phyloP scores from a whole-genome alignment of 2,888 invertebrate genomes.

The Cosmorhoe ocellata region DNA sequence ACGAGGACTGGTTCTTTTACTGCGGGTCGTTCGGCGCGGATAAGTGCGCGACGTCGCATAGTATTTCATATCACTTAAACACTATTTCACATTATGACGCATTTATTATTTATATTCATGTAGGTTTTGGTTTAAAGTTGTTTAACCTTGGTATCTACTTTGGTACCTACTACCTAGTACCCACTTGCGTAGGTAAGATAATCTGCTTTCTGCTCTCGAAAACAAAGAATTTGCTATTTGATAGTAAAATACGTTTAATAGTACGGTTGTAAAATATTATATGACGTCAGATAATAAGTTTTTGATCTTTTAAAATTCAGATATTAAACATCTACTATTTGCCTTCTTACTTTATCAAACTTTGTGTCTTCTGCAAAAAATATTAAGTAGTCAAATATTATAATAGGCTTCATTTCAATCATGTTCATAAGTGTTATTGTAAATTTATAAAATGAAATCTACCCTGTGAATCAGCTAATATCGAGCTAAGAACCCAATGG shows the following conservation, averaged over 20 bases:
- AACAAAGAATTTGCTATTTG: conserved; percentile 21
- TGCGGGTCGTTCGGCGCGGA: no score
- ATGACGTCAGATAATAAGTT: conserved; percentile 27
- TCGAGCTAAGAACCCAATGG: no score
- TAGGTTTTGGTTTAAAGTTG: conserved; percentile 16
- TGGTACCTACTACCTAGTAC: no score
- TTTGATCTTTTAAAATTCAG: conserved; percentile 21
- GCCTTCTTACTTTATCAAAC: conserved; percentile 11
- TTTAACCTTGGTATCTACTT: conserved; percentile 15
- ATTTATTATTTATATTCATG: conserved; percentile 5
- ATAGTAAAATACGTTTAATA: no score
- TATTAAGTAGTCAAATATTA: background rate
- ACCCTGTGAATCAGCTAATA: no score
- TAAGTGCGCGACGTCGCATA: no score
- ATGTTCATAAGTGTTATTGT: no score
- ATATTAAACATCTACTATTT: conserved; percentile 19
- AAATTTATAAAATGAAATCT: no score
- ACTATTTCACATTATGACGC: no score
- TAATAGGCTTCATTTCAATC: background rate
- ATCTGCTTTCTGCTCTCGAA: conserved; percentile 12
- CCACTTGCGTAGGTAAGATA: no score
- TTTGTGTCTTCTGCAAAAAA: conserved; percentile 4
- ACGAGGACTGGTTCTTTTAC: no score
- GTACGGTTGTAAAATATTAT: conserved; percentile 18
- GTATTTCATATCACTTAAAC: no score